Evolutionary conservation across 2,113 vertebrate genomes (phyloP), one percentile per base, ranked within the genome.

Genomic region (Grus americana): DNA sequence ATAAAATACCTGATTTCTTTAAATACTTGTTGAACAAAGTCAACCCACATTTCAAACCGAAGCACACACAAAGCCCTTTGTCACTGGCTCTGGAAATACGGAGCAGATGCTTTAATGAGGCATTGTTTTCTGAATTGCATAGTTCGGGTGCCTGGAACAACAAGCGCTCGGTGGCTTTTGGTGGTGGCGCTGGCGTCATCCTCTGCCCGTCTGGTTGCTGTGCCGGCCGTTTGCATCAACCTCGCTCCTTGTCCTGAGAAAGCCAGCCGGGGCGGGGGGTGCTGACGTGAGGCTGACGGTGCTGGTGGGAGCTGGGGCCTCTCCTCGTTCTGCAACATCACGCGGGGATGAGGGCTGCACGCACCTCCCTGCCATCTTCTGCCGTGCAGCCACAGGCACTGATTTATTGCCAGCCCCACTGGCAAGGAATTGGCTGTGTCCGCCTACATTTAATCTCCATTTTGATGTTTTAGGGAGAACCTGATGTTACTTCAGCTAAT

Each of bases 91-190:
- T 52, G 90, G 79, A 30, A 54, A 38, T 6, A 5, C 0, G 2
- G 32, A 54, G 36, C 90, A 42, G 70, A 9, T 16, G 40, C 71
- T 82, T 15, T 9, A 18, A 29, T 4, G 24, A 15, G 30, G 32
- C 7, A 0, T 17, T 11, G 30, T 6, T 30, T 34, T 27, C 15
- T 12, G 57, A 5, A 1, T 1, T 3, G 4, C 62, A 5, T 2
- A 9, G 21, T 29, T 61, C 0, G 12, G 34, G 19, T n/a, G 34
- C 40, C 78, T 57, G 75, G 11, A 49, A 44, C 18, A 42, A 12
- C 16, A 17, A 5, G 16, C 0, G 5, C 47, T 15, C 2, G 12
- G 58, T 55, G 91, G 62, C 62, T 61, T 36, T 24, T 50, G 54
- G 46, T 17, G 63, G 57, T 72, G 68, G 79, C 86, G 36, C 46